Evolutionary conservation across 2,797 vertebrate species (phyloP).

Genomic region (Tachyglossus aculeatus): DNA sequence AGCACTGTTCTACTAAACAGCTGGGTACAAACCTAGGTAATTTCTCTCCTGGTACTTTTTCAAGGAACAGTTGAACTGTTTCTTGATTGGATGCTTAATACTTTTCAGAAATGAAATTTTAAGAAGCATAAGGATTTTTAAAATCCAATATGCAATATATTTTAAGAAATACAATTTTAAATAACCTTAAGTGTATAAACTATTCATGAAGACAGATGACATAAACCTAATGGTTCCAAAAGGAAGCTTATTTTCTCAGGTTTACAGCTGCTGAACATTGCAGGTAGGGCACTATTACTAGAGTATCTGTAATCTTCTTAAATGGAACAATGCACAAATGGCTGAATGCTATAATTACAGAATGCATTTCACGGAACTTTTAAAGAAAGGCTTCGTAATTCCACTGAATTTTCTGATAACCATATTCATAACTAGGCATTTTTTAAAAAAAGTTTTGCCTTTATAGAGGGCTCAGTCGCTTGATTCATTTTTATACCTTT

Average conservation of each 20-base stretch:
- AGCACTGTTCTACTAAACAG: not conserved
- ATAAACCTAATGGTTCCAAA: too few relatives aligned
- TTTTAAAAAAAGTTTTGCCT: not conserved
- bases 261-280: constrained; percentile 40
- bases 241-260: constrained; percentile 29
- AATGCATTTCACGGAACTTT: not conserved
- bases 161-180: constrained; percentile 34
- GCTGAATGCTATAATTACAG: constrained; percentile 22
- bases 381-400: not conserved
- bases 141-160: not conserved
- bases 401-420: not conserved
- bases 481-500: too few relatives aligned
- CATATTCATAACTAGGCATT: not conserved
- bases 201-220: too few relatives aligned
- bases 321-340: constrained; percentile 29
- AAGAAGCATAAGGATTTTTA: not conserved
- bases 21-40: too few relatives aligned
- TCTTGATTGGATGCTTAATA: too few relatives aligned
- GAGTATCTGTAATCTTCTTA: constrained; percentile 11
- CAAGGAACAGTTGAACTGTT: too few relatives aligned
- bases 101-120: too few relatives aligned
- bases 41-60: too few relatives aligned
- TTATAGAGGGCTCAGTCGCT: too few relatives aligned
- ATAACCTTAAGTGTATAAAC: constrained; percentile 42
- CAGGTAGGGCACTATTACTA: constrained; percentile 10